phyloP scores from a whole-genome alignment of 2,888 invertebrate species.

The Polietes domitor region DNA sequence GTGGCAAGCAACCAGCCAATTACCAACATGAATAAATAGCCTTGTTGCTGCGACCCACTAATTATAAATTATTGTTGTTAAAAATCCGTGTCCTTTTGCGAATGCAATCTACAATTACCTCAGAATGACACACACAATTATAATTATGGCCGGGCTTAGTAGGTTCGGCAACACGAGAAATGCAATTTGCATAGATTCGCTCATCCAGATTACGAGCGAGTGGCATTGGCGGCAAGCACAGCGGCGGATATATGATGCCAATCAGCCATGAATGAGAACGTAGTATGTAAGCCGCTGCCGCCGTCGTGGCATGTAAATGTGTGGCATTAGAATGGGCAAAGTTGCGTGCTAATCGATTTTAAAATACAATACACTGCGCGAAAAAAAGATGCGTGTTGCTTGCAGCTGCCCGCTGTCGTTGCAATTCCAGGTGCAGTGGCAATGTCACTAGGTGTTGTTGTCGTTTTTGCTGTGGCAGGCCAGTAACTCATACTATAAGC shows the following conservation, averaged over 20 bases:
- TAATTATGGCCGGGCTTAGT: neutral
- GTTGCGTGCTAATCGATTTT: constrained; percentile 60
- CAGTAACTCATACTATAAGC: constrained; percentile 2
- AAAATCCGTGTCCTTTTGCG: neutral
- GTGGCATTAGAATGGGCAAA: constrained; percentile 1
- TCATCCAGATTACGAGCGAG: neutral
- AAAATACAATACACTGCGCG: neutral
- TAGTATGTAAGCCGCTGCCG: neutral
- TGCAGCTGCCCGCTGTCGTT: neutral
- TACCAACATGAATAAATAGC: neutral
- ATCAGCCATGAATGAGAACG: neutral
- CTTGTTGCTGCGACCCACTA: neutral
- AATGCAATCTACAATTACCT: constrained; percentile 11
- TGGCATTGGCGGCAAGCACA: neutral
- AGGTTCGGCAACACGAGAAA: neutral
- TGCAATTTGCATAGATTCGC: constrained; percentile 14
- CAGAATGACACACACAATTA: constrained; percentile 15
- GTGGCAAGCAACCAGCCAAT: neutral
- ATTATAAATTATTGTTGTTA: constrained; percentile 24
- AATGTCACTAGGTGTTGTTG: constrained; percentile 13
- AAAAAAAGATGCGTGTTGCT: neutral
- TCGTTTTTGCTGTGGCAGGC: neutral
- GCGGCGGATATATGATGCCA: neutral
- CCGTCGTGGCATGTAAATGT: neutral
- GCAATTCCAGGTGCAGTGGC: neutral